Evolutionary conservation across 2,888 invertebrate genomes (phyloP).

Genomic region (Nemapogon koenigi): DNA sequence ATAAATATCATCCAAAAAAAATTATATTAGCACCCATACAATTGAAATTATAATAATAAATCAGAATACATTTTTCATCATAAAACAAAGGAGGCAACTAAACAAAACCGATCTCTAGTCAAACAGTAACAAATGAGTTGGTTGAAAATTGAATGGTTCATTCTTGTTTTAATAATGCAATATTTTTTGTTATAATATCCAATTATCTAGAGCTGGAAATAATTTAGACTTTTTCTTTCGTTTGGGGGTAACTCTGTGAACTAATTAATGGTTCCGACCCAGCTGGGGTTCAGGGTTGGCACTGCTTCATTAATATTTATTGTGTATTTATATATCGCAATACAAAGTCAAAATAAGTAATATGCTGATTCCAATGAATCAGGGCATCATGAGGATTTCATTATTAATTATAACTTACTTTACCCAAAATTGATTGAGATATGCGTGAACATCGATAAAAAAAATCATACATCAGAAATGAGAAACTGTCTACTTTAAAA

Average conservation of each 20-base stretch:
- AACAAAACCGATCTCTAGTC: slow-evolving; percentile 26
- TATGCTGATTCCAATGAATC: neutral
- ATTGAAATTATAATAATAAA: slow-evolving; percentile 48
- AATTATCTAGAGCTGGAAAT: slow-evolving; percentile 47
- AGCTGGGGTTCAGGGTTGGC: slow-evolving; percentile 34
- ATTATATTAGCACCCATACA: slow-evolving; percentile 4
- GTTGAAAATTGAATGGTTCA: slow-evolving; percentile 42
- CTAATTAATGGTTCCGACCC: slow-evolving; percentile 58
- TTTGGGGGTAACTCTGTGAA: slow-evolving; percentile 41
- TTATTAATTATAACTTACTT: neutral
- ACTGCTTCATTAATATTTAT: slow-evolving; percentile 13
- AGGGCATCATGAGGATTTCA: neutral
- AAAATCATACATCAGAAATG: too few relatives aligned
- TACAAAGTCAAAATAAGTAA: neutral
- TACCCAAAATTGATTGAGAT: too few relatives aligned
- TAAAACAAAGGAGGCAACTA: slow-evolving; percentile 17
- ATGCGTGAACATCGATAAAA: too few relatives aligned
- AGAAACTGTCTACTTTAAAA: too few relatives aligned
- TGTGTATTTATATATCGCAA: neutral
- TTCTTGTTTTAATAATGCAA: slow-evolving; percentile 40
- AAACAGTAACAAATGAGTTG: slow-evolving; percentile 48
- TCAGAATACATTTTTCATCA: slow-evolving; percentile 34
- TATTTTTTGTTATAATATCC: slow-evolving; percentile 56
- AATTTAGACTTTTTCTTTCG: slow-evolving; percentile 43
- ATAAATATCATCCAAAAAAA: too few relatives aligned